phyloP scores from a whole-genome alignment of 1,140 invertebrate species.

The Trichogramma pretiosum region DNA sequence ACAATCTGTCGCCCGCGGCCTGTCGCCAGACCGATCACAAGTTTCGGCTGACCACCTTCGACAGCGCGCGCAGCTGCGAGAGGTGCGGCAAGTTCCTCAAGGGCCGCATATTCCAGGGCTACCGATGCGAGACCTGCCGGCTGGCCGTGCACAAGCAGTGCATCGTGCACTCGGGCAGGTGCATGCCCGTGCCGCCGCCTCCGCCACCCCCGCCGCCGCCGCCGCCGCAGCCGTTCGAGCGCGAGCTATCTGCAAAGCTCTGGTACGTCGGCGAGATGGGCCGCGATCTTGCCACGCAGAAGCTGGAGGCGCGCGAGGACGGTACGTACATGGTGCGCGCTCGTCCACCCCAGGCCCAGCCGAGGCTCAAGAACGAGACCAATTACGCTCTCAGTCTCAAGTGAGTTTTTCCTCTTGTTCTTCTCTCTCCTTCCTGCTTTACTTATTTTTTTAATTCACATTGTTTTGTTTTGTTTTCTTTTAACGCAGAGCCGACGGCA shows the following conservation, averaged over 20 bases:
- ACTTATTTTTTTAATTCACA: constrained; percentile 18
- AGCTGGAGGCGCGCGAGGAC: constrained; percentile 68
- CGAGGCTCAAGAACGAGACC: constrained; percentile 51
- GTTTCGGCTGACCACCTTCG: constrained; percentile 81
- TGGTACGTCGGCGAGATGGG: constrained; percentile 85
- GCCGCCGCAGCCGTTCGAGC: constrained; percentile 47
- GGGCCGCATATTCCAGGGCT: constrained; percentile 80
- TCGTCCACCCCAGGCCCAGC: constrained; percentile 52
- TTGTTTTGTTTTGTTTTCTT: constrained; percentile 31
- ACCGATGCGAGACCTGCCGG: constrained; percentile 65
- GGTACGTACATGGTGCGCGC: constrained; percentile 85
- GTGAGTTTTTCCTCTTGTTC: constrained; percentile 57
- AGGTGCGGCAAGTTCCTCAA: constrained; percentile 82
- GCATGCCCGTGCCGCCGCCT: constrained; percentile 51
- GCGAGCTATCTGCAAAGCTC: constrained; percentile 50
- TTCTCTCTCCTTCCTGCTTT: no score
- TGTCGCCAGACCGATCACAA: constrained; percentile 73
- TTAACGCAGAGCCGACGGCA: constrained; percentile 62
- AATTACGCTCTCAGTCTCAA: constrained; percentile 83
- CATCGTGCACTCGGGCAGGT: constrained; percentile 63
- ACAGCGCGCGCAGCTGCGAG: constrained; percentile 68
- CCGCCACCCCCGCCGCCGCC: constrained; percentile 47
- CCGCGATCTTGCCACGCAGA: constrained; percentile 67
- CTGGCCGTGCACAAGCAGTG: constrained; percentile 69
- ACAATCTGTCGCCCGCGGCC: constrained; percentile 77